Conservation (phyloP, 2,113 vertebrate genomes). For the Ciconia stormi region DNA sequence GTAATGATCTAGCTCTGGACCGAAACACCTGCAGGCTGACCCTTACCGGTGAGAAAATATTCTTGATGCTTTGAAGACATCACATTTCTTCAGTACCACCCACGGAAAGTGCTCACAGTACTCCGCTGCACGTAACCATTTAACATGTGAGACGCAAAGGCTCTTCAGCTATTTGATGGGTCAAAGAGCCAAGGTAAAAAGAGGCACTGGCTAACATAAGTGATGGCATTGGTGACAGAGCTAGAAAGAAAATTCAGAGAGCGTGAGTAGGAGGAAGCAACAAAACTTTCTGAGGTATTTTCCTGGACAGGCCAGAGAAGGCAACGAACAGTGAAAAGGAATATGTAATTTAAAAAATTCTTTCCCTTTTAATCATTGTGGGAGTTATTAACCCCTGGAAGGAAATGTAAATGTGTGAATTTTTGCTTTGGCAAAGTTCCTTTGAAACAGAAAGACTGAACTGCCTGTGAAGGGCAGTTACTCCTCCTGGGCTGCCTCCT, state of each 20-base stretch:
- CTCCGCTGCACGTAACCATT: accelerated
- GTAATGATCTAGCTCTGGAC: neutral
- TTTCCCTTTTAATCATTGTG: neutral
- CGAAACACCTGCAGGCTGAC: neutral
- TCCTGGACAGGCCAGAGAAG: neutral
- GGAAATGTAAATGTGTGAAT: neutral
- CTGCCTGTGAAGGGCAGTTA: neutral
- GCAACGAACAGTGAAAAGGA: neutral
- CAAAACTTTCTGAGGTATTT: neutral
- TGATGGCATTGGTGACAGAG: neutral
- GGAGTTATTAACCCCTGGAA: neutral
- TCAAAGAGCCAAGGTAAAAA: neutral
- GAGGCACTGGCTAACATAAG: neutral
- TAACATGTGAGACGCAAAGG: neutral
- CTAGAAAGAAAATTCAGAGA: neutral
- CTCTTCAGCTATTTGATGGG: neutral
- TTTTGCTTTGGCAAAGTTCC: neutral
- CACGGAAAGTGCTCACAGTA: accelerated
- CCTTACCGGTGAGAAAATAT: neutral
- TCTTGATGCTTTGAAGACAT: neutral
- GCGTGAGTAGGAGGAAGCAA: neutral
- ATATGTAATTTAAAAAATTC: neutral
- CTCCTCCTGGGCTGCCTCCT: neutral
- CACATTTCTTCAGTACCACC: neutral
- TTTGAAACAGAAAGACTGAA: neutral